Conservation (phyloP, 2,888 invertebrate species). For the Drosophila nigritarsus region DNA sequence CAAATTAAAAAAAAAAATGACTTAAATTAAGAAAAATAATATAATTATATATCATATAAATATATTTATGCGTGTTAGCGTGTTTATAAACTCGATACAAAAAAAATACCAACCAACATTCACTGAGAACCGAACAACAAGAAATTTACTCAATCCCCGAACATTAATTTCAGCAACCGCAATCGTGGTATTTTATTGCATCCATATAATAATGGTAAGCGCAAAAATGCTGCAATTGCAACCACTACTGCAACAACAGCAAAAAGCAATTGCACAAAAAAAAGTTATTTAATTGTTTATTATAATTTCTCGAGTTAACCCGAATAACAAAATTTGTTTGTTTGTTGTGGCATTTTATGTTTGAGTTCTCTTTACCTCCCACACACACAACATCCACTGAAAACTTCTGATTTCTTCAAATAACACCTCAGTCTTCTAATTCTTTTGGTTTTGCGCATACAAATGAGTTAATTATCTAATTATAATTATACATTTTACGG, state of each 20-base stretch:
- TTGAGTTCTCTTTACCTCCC: constrained; percentile 19
- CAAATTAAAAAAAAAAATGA: not conserved
- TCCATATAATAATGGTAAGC: constrained; percentile 88
- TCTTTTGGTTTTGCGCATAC: constrained; percentile 39
- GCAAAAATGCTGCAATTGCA: constrained; percentile 78
- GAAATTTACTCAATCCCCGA: constrained; percentile 74
- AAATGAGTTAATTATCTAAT: constrained; percentile 11
- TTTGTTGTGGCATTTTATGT: constrained; percentile 44
- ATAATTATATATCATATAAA: constrained; percentile 27
- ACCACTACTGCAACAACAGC: constrained; percentile 56
- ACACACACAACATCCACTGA: not conserved
- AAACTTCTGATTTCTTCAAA: not conserved
- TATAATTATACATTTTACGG: constrained; percentile 10
- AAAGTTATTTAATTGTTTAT: constrained; percentile 27
- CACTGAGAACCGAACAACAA: constrained; percentile 47
- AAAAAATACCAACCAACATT: constrained; percentile 30
- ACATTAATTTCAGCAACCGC: constrained; percentile 84
- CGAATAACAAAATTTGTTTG: constrained; percentile 23
- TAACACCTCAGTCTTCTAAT: constrained; percentile 26
- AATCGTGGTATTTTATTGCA: constrained; percentile 86
- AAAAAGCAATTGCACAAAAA: constrained; percentile 65
- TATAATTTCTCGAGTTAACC: constrained; percentile 14
- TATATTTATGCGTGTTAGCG: constrained; percentile 37
- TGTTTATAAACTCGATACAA: constrained; percentile 17
- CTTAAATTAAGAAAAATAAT: constrained; percentile 24